Evolutionary conservation across 1,140 invertebrate genomes (phyloP).

Genomic region (Drosophila kohkoa): DNA sequence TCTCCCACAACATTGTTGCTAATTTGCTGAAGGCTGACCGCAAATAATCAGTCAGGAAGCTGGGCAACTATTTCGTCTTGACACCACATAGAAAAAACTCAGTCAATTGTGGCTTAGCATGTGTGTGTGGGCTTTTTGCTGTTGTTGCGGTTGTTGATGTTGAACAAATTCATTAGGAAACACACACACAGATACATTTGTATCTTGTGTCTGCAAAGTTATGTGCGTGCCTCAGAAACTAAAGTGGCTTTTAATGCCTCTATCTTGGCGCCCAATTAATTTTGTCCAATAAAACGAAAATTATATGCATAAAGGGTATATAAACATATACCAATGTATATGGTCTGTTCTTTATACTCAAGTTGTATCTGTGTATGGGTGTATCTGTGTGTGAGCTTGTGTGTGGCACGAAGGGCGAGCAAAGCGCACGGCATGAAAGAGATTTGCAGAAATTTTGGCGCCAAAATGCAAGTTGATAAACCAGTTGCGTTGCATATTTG

Average conservation of each 20-base stretch:
- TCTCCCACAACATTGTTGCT: slow-evolving; percentile 67
- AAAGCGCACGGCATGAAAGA: slow-evolving; percentile 70
- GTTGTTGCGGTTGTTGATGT: slow-evolving; percentile 10
- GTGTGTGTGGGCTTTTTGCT: slow-evolving; percentile 31
- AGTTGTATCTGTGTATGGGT: slow-evolving; percentile 1
- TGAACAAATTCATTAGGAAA: slow-evolving; percentile 73
- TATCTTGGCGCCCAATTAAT: slow-evolving; percentile 83
- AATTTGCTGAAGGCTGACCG: slow-evolving; percentile 70
- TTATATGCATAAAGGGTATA: slow-evolving; percentile 73
- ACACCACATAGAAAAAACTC: slow-evolving; percentile 1
- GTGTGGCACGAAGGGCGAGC: slow-evolving; percentile 66
- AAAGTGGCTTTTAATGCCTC: slow-evolving; percentile 81
- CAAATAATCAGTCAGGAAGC: slow-evolving; percentile 80
- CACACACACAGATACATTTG: slow-evolving; percentile 30
- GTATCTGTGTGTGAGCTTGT: slow-evolving; percentile 13
- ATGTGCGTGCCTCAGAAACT: slow-evolving; percentile 57
- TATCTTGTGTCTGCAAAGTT: slow-evolving; percentile 24
- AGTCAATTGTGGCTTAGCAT: neutral
- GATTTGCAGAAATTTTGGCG: slow-evolving; percentile 83
- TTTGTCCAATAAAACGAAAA: slow-evolving; percentile 79
- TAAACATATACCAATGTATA: slow-evolving; percentile 13
- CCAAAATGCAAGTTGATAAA: slow-evolving; percentile 84
- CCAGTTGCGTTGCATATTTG: slow-evolving; percentile 81
- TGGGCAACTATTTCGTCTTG: slow-evolving; percentile 18
- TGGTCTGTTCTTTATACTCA: neutral